Base-by-base conservation (phyloP, 2,797 vertebrate genomes). In the Hydrolagus colliei region DNA sequence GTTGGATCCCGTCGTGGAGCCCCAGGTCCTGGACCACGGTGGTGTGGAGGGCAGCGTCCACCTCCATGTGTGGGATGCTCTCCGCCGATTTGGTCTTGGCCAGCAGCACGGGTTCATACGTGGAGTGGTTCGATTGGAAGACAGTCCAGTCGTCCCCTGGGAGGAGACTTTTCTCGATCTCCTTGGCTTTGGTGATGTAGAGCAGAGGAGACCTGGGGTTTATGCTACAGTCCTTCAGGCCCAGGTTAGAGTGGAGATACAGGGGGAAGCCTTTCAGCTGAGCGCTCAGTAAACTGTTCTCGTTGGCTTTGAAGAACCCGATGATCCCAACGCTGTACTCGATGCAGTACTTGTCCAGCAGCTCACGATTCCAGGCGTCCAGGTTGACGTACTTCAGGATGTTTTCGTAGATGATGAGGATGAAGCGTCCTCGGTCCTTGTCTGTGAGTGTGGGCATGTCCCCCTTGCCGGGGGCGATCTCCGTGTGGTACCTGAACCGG, bases 301-400 rank as follows among this genome's bases (percentile, higher is more conserved):
- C 98, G 0, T 99, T 99, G 90, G 98, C 98, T 96, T 99, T 99
- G 93, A 99, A 99, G 94, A 99, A 99, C 91, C 97, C 98, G 0
- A 99, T 95, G 93, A 99, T 98, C 89, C 98, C 98, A 89, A 99
- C 97, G 0, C 97, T 97, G 0, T 98, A 99, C 89, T 98, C 97
- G 92, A 99, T 97, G 0, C 98, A 99, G 93, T 99, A 99, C 87
- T 99, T 99, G 94, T 99, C 98, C 90, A 99, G 94, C 88, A 99
- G 95, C 91, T 99, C 97, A n/a, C 97, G 92, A 91, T 99, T 99
- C 97, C 97, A 99, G 88, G 97, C 97, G 0, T 99, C 98, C 93
- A 99, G 91, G 92, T 98, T 98, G 73, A 98, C 98, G 0, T 99
- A 99, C 91, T 99, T 99, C 86, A 99, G 95, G 91, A 99, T 96